These are phyloP conservation scores for Taeniopygia guttata DNA, from an alignment of 2,797 vertebrate species.

Conservation along the genomic window DNA sequence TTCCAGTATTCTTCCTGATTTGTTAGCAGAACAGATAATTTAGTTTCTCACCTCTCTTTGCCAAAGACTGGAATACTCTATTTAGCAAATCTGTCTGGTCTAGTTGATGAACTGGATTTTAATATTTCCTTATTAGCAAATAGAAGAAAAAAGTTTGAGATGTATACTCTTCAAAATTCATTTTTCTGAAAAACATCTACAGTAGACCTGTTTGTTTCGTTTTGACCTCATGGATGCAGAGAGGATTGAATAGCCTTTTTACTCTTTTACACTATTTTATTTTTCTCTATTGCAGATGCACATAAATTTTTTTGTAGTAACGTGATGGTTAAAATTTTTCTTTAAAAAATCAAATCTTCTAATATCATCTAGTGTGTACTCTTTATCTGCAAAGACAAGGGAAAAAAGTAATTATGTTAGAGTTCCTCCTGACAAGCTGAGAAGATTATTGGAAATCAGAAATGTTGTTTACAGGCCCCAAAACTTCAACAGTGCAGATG, in stretches of 20 bases:
- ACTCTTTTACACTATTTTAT: neutral
- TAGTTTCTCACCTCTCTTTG: neutral
- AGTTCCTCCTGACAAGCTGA: neutral
- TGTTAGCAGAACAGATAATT: neutral
- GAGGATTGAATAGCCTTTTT: neutral
- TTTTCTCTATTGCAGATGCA: neutral
- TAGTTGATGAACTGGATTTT: neutral
- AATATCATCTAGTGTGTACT: neutral
- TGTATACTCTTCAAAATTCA: neutral
- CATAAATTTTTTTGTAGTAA: neutral
- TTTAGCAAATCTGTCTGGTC: neutral
- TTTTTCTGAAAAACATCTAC: neutral
- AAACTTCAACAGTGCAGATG: neutral
- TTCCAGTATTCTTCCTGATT: neutral
- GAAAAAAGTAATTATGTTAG: neutral
- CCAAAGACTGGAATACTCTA: neutral
- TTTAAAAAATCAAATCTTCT: neutral
- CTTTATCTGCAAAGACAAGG: neutral
- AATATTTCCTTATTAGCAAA: neutral
- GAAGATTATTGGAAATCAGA: neutral
- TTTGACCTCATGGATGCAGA: neutral
- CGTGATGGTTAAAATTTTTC: neutral
- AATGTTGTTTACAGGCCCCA: neutral
- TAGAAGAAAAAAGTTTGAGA: neutral
- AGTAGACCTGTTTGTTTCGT: neutral